These are phyloP conservation scores for Aix galericulata DNA, from an alignment of 2,113 vertebrate species.

Conservation along the genomic window DNA sequence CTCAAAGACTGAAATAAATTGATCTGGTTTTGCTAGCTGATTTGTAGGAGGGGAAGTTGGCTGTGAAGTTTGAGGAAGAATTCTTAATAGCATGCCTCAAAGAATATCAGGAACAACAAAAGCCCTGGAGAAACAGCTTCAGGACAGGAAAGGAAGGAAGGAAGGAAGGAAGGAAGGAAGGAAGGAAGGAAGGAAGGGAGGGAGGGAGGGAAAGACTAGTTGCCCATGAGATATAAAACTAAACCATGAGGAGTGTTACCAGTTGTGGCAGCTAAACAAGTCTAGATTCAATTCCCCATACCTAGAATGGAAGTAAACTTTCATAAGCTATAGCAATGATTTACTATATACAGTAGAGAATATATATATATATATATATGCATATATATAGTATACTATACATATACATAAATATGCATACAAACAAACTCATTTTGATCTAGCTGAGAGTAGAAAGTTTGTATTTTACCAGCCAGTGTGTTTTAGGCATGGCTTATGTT, in stretches of 20 bases:
- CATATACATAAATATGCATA: slow-evolving; percentile 22
- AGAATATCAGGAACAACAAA: neutral
- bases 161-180: too few relatives aligned
- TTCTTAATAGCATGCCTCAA: neutral
- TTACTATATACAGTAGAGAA: slow-evolving; percentile 71
- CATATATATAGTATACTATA: slow-evolving; percentile 18
- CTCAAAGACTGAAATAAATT: neutral
- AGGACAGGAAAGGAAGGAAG: neutral
- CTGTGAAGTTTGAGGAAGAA: neutral
- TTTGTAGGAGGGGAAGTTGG: neutral
- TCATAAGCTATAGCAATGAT: slow-evolving; percentile 19
- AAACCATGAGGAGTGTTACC: neutral
- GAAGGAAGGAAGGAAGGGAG: neutral
- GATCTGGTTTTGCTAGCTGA: neutral
- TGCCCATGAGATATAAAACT: slow-evolving; percentile 7
- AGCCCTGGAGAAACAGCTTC: neutral
- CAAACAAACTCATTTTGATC: slow-evolving; percentile 41
- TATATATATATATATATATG: neutral
- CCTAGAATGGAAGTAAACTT: slow-evolving; percentile 47
- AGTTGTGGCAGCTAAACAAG: neutral
- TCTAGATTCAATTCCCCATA: slow-evolving; percentile 21
- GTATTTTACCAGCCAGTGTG: neutral
- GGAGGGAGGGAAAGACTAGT: neutral
- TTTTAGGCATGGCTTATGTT: slow-evolving; percentile 60
- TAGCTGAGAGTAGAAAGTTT: slow-evolving; percentile 17